Evolutionary conservation across 1,140 invertebrate genomes (phyloP), one percentile per base, ranked within the genome.

Genomic region (Drosophila varians): DNA sequence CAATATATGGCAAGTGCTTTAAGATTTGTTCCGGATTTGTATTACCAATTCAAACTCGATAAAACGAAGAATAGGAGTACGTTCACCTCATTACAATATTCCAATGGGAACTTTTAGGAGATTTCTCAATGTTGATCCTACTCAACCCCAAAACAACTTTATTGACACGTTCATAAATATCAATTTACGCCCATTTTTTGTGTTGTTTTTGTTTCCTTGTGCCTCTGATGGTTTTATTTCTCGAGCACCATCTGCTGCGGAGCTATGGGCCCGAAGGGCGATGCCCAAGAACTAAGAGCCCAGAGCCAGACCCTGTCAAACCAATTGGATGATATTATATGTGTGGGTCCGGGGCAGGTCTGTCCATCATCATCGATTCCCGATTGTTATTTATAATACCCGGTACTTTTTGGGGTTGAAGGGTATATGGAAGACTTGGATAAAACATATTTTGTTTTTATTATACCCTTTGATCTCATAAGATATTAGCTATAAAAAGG

Each of bases 131-230:
- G 25, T 61, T 38, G 36, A 38, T 38, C 36, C 36, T 54, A 18
- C 25, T 66, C 69, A 54, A 40, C 19, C 43, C 49, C 38, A 8
- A 49, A 73, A 48, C 69, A 54, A 73, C 70, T 73, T 62, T 52
- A 66, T 66, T 65, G 60, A 53, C 58, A 66, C 47, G 62, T 43
- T 60, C 62, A 68, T 68, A 40, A 57, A 74, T 77, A 74, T 84
- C 54, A 78, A 51, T 78, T 82, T 84, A 80, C 74, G 53, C 57
- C 49, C 62, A 61, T 58, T 79, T 64, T 62, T 57, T 46, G 12
- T 25, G 7, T 49, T 21, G 26, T 64, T 45, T n/a, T 58, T 51
- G n/a, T n/a, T n/a, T n/a, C n/a, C n/a, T n/a, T n/a, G 40, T 19
- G 8, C 21, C 55, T 42, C 28, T 64, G 60, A 64, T 64, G 62